Conservation (phyloP, 2,888 invertebrate species). For the Lutraria lutraria region DNA sequence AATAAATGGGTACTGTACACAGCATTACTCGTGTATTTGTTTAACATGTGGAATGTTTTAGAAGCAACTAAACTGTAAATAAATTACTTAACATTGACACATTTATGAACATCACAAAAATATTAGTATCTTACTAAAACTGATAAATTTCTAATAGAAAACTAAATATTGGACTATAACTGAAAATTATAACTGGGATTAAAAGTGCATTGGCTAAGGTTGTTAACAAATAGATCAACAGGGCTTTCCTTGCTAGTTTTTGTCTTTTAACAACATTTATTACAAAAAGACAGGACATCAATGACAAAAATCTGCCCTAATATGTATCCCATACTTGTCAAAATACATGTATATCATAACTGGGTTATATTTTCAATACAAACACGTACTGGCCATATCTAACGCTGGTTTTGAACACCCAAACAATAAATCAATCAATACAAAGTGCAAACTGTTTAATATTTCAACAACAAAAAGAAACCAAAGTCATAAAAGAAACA, state of each 20-base stretch:
- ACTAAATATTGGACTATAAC: too few relatives aligned
- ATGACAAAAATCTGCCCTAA: too few relatives aligned
- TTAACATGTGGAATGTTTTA: background rate
- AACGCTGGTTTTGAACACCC: background rate
- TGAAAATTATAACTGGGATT: too few relatives aligned
- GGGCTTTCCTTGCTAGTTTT: too few relatives aligned
- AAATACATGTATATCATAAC: too few relatives aligned
- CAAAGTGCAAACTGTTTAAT: background rate
- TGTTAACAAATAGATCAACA: too few relatives aligned
- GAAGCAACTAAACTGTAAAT: conserved; percentile 17
- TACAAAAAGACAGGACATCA: too few relatives aligned
- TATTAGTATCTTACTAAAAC: background rate
- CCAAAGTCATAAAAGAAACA: background rate
- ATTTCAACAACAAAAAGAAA: background rate
- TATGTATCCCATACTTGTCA: too few relatives aligned
- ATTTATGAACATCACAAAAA: background rate
- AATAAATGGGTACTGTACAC: too few relatives aligned
- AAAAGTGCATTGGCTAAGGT: too few relatives aligned
- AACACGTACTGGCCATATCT: background rate
- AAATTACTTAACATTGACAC: background rate
- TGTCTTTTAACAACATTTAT: too few relatives aligned
- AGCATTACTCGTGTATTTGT: background rate
- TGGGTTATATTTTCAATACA: background rate
- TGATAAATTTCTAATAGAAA: background rate
- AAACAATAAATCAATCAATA: background rate